These are phyloP conservation scores for Malaclemys terrapin DNA, from an alignment of 2,113 vertebrate genomes.

Conservation along the genomic window DNA sequence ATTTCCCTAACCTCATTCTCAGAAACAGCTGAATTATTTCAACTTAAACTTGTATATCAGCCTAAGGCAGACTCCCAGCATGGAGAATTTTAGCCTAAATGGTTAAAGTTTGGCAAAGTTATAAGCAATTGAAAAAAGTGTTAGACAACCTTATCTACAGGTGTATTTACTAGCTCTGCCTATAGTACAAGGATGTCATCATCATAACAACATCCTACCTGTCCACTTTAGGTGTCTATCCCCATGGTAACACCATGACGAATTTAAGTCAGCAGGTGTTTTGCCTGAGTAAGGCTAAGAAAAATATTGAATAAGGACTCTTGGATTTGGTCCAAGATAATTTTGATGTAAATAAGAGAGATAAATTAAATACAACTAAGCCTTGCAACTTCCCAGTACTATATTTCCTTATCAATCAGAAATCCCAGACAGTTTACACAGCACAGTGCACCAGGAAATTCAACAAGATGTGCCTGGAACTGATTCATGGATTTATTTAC, in stretches of 20 bases:
- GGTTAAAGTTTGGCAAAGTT: neutral
- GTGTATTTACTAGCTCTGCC: neutral
- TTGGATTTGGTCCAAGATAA: neutral
- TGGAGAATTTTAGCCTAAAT: conserved; percentile 37
- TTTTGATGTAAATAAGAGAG: neutral
- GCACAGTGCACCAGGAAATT: conserved; percentile 53
- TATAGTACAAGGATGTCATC: neutral
- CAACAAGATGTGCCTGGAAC: conserved; percentile 51
- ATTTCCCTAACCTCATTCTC: conserved; percentile 35
- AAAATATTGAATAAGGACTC: conserved; percentile 28
- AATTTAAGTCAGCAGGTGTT: neutral
- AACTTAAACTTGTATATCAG: neutral
- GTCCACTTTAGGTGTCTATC: neutral
- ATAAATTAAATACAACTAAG: neutral
- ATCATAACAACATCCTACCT: neutral
- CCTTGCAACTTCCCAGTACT: neutral
- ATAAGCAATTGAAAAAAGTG: neutral
- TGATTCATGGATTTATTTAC: conserved; percentile 62
- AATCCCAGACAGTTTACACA: conserved; percentile 44
- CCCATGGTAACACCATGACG: neutral
- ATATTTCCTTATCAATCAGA: conserved; percentile 39
- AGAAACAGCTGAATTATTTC: conserved; percentile 36
- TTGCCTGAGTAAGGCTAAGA: neutral
- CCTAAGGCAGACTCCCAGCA: neutral
- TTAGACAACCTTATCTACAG: neutral